Conservation (phyloP, 2,113 vertebrate species). For the Prionailurus bengalensis region DNA sequence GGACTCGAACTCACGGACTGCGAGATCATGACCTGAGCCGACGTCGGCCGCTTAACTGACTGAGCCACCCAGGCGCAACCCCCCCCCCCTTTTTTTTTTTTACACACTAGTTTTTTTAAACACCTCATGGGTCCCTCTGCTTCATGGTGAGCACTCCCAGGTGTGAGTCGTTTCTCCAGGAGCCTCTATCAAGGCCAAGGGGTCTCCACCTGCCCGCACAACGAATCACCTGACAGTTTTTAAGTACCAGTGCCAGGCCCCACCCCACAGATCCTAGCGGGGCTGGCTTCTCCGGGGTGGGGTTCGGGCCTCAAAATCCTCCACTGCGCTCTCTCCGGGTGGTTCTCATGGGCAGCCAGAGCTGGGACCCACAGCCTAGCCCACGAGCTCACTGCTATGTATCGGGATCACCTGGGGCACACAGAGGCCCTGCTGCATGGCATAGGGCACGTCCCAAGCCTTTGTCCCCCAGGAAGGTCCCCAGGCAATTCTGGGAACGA, state of each 20-base stretch:
- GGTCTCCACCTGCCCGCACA: neutral
- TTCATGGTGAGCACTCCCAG: neutral
- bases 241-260: neutral
- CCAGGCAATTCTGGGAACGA: neutral
- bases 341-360: neutral
- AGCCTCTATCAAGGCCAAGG: neutral
- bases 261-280: neutral
- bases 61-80: too few relatives aligned
- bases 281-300: neutral
- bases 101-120: neutral
- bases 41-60: too few relatives aligned
- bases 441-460: neutral
- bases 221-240: neutral
- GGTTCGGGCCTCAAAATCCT: neutral
- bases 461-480: neutral
- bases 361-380: accelerated
- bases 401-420: accelerated
- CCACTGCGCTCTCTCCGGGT: neutral
- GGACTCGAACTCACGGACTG: too few relatives aligned
- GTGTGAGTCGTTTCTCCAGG: neutral
- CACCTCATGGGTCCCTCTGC: neutral
- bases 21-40: too few relatives aligned
- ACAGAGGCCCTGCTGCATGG: neutral
- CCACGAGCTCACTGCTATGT: neutral
- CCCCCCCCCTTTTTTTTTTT: too few relatives aligned